Percentiles rank a stretch among this genome's conserved stretches.
phyloP scores from a whole-genome alignment of 2,888 invertebrate genomes.

The Cryptus armator region DNA sequence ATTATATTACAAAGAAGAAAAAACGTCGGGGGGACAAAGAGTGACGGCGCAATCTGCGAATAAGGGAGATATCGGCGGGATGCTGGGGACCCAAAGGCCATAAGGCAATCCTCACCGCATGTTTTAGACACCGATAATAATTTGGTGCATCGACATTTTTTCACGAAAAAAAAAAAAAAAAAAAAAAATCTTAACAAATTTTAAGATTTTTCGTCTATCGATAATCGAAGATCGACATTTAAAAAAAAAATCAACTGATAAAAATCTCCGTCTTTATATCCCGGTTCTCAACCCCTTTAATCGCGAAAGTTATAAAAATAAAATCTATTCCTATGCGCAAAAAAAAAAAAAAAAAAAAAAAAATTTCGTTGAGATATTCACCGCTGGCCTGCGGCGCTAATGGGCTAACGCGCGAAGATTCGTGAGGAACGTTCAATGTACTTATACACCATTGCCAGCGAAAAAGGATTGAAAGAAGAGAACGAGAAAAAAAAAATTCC shows the following conservation, averaged over 20 bases:
- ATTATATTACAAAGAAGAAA: conserved; percentile 64
- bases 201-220: not conserved
- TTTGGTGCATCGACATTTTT: not conserved
- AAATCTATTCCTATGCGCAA: conserved; percentile 50
- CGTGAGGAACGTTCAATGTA: conserved; percentile 45
- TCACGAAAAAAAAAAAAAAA: not conserved
- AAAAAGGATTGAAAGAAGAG: conserved; percentile 57
- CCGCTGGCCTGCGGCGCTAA: conserved; percentile 53
- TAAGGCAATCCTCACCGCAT: not conserved
- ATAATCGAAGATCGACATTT: too few species aligned
- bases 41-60: conserved; percentile 83
- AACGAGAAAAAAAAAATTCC: conserved; percentile 7
- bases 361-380: conserved; percentile 24
- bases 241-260: not conserved
- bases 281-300: not conserved
- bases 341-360: conserved; percentile 32
- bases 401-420: conserved; percentile 58
- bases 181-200: not conserved
- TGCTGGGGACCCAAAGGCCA: conserved; percentile 4
- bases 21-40: conserved; percentile 52
- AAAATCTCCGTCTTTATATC: not conserved
- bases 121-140: not conserved
- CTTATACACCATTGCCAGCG: conserved; percentile 43
- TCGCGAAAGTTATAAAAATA: conserved; percentile 32
- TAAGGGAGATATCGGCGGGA: conserved; percentile 76